Base-by-base conservation (phyloP, 2,888 invertebrate genomes). In the Pyrocoelia pectoralis region DNA sequence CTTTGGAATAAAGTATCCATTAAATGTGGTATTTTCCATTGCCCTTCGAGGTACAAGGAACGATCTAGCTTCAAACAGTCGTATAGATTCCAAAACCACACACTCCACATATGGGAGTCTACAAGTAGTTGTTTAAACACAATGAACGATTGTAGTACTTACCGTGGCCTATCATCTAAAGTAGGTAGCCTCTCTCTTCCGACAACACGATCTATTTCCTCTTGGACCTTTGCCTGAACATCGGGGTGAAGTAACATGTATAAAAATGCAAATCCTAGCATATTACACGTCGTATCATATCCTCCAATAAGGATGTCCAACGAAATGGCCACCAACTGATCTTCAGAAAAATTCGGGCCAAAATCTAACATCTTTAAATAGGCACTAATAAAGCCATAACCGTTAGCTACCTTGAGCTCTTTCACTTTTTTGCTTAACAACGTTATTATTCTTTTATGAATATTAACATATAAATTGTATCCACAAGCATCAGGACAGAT, bases 291-390 rank as follows among this genome's bases (percentile, higher is more conserved):
- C 0, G 94, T 94, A 81, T 94, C 94, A 0, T 93, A 91, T 0
- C 94, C 94, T 15, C 94, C 94, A 84, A 94, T 88, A 73, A 94
- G 94, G 85, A 94, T 87, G 72, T 94, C 94, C 85, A 94, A 84
- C 72, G 93, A 93, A 72, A 91, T 88, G 0, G 93, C 92, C 59
- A 94, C 78, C 54, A 94, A 79, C 72, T 94, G 94, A 6, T 87
- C 86, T 76, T 94, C 93, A 68, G 86, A 84, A 76, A 89, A 88
- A 3, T 24, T 6, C 24, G 3, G 3, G 1, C 85, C 85, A 1
- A 84, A 80, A 29, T 81, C 82, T 56, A 85, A 85, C 6, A 87
- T 84, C 13, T 87, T 81, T 54, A 94, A 81, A 73, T 94, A 94
- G 1, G 89, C 89, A 73, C 94, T 93, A 88, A 94, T 94, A 24